phyloP scores from a whole-genome alignment of 2,797 vertebrate genomes.

The Micromesistius poutassou region DNA sequence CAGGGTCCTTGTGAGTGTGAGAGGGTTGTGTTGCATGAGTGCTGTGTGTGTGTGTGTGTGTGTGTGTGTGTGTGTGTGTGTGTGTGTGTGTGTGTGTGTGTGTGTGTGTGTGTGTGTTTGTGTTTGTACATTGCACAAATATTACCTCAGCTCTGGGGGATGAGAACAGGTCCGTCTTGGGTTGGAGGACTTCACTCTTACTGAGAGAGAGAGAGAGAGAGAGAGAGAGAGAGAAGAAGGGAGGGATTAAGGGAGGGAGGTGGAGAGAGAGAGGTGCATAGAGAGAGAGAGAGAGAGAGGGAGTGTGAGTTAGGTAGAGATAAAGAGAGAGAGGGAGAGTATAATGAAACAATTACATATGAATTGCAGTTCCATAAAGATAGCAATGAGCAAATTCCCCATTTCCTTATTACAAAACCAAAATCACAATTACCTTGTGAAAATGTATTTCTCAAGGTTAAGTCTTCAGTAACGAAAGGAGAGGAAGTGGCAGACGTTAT shows the following conservation, averaged over 20 bases:
- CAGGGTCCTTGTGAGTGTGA: background rate
- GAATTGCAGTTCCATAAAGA: background rate
- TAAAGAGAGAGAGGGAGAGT: constrained; percentile 18
- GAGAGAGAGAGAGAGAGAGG: background rate
- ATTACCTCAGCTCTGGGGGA: constrained; percentile 77
- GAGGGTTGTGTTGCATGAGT: background rate
- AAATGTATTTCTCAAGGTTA: too few species aligned
- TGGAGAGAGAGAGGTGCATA: constrained; percentile 15
- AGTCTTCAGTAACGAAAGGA: background rate
- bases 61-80: constrained; percentile 12
- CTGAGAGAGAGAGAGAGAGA: constrained; percentile 49
- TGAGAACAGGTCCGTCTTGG: constrained; percentile 73
- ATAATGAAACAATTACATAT: too few species aligned
- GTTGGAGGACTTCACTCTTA: constrained; percentile 60
- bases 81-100: constrained; percentile 8
- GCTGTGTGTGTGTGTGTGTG: constrained; percentile 6
- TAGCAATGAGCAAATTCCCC: constrained; percentile 24
- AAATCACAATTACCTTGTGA: too few species aligned
- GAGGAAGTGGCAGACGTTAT: constrained; percentile 30
- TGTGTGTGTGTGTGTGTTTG: constrained; percentile 4
- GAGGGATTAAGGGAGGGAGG: constrained; percentile 4
- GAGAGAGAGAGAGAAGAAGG: background rate
- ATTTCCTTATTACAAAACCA: background rate
- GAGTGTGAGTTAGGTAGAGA: background rate
- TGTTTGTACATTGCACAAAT: constrained; percentile 8